Conservation (phyloP, 35 echinoderm and acorn worm genomes). For the Holothuria glaberrima region DNA sequence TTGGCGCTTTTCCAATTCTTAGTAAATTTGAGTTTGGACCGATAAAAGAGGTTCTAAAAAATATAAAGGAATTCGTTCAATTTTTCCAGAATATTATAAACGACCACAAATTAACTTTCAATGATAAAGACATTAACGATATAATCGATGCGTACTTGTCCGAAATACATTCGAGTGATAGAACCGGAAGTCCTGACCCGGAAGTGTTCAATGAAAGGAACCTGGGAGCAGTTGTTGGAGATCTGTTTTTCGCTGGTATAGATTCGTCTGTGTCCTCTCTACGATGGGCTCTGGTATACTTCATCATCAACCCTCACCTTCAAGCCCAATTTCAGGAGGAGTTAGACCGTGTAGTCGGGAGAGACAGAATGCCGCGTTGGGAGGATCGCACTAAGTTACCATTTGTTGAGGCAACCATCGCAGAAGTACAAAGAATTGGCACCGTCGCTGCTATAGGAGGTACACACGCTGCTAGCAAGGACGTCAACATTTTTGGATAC, state of each 20-base stretch:
- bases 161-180: constrained; percentile 56
- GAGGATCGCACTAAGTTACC: constrained; percentile 68
- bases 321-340: constrained; percentile 78
- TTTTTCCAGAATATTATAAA: constrained; percentile 53
- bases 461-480: constrained; percentile 44
- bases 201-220: constrained; percentile 35
- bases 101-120: constrained; percentile 3
- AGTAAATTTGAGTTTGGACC: constrained; percentile 18
- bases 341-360: constrained; percentile 63
- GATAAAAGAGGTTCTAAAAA: constrained; percentile 3
- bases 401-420: constrained; percentile 69
- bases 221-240: constrained; percentile 39
- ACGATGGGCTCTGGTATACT: constrained; percentile 74
- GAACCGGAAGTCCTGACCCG: constrained; percentile 27
- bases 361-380: constrained; percentile 59
- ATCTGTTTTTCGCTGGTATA: constrained; percentile 83
- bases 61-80: background rate
- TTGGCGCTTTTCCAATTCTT: constrained; percentile 40
- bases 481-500: constrained; percentile 54
- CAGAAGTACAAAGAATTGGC: constrained; percentile 73
- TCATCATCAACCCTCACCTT: constrained; percentile 73
- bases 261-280: constrained; percentile 79
- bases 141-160: constrained; percentile 32
- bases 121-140: constrained; percentile 44
- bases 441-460: constrained; percentile 42